Evolutionary conservation across 2,888 invertebrate species (phyloP), one percentile per base, ranked within the genome.

Genomic region (Geophilus truncorum): DNA sequence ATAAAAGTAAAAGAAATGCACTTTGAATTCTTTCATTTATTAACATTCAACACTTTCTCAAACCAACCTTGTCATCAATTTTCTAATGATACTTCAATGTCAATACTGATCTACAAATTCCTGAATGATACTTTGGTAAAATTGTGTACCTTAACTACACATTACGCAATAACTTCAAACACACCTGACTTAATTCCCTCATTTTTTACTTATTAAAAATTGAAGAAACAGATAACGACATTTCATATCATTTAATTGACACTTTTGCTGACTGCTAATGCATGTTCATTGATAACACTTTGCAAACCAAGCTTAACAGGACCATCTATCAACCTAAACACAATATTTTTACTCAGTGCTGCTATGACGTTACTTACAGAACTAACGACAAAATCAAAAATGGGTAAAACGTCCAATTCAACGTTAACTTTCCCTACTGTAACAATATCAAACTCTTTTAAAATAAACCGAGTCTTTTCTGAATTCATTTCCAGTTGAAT

Each of bases 261-360:
- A 62, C n/a, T 62, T 62, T 62, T 62, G 57, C 57, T 62, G 57
- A 62, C 57, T 62, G n/a, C 18, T 3, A 62, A 62, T 62, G 57
- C 57, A 10, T 62, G 57, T 62, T 62, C 57, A 62, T 62, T 21
- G 21, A 62, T 62, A 23, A 62, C 23, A 21, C 21, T 62, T 10
- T 62, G 57, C 18, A 62, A 62, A 21, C 21, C 57, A 62, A 62
- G 57, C 57, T 62, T 62, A 62, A 62, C 18, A 1, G 57, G 57
- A 3, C 57, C 57, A 62, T 62, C 57, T 6, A 62, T 62, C 18
- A 62, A 62, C 21, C 57, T 62, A 62, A 62, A 62, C 10, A 62
- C 57, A 23, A 62, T 23, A 62, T 62, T 62, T 18, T 62, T 62
- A 23, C 21, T 21, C 10, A 62, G 21, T 21, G 57, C 21, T 23